Evolutionary conservation across 2,113 vertebrate species (phyloP), one percentile per base, ranked within the genome.

Genomic region (Chelonoidis abingdonii): DNA sequence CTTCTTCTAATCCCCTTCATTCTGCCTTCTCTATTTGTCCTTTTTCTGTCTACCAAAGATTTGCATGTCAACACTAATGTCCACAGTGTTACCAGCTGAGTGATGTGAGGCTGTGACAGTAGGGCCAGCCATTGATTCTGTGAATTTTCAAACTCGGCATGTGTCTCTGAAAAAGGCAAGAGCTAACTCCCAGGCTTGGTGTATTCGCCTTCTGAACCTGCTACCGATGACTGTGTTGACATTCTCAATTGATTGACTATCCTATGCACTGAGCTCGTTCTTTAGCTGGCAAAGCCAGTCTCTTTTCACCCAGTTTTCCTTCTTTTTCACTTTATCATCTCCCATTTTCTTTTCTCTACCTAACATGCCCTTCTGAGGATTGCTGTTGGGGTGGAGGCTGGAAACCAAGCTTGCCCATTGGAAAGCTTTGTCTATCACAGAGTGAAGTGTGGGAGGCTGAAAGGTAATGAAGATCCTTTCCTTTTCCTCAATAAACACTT

Each of bases 391-490:
- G 50, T 27, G 90, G 35, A 0, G 11, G 11, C 62, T 89, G 25
- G 85, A 89, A 80, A 49, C 53, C 59, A 53, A 38, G 41, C 79
- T 93, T 56, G 25, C 72, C 1, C 4, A 10, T 65, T 90, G 50
- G 85, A 95, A 82, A 75, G n/a, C 81, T 95, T 94, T 41, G 14
- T 83, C 14, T 44, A 24, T 92, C 69, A 79, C n/a, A 81, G 81
- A 80, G 27, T 8, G 95, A 57, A 65, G 69, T 93, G 85, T 83
- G 79, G 84, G 57, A 91, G 84, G 86, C 69, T 80, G 86, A 82
- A 91, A 94, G 75, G 88, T 97, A 95, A 95, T 97, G 96, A 95
- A 52, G 95, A 91, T 78, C 92, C 59, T 95, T 94, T 89, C 47
- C 52, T 85, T 94, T 94, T 49, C 44, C 9, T 76, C 52, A 52